These are phyloP conservation scores for Thecocarcelia acutangulata DNA, from an alignment of 2,888 invertebrate species.

Conservation along the genomic window DNA sequence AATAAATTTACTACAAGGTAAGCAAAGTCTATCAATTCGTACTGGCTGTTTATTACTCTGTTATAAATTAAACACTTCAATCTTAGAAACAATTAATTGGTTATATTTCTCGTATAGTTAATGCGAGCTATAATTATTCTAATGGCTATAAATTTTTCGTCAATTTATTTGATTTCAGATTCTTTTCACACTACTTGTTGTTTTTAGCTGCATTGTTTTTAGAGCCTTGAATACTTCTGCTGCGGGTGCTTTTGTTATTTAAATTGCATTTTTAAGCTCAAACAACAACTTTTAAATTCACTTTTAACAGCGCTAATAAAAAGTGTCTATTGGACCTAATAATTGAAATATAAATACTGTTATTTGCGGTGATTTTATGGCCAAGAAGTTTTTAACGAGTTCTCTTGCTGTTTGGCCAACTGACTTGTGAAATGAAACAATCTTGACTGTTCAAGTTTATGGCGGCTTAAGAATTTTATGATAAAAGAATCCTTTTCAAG, in stretches of 20 bases:
- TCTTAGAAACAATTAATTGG: too few relatives aligned
- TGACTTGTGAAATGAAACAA: not conserved
- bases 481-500: not conserved
- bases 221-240: not conserved
- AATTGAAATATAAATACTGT: constrained; percentile 57
- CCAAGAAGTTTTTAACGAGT: constrained; percentile 41
- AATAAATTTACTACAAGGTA: too few relatives aligned
- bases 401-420: not conserved
- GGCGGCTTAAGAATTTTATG: not conserved
- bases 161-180: not conserved
- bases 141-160: too few relatives aligned
- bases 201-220: too few relatives aligned
- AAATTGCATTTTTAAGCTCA: constrained; percentile 16
- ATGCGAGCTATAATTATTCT: too few relatives aligned
- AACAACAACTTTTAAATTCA: constrained; percentile 8
- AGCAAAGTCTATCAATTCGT: too few relatives aligned
- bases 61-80: too few relatives aligned
- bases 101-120: not conserved
- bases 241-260: constrained; percentile 51
- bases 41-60: too few relatives aligned
- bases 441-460: not conserved
- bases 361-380: constrained; percentile 46
- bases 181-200: not conserved
- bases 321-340: constrained; percentile 8
- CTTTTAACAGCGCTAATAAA: not conserved